Evolutionary conservation across 2,113 vertebrate species (phyloP).

Genomic region (Budorcas taxicolor): DNA sequence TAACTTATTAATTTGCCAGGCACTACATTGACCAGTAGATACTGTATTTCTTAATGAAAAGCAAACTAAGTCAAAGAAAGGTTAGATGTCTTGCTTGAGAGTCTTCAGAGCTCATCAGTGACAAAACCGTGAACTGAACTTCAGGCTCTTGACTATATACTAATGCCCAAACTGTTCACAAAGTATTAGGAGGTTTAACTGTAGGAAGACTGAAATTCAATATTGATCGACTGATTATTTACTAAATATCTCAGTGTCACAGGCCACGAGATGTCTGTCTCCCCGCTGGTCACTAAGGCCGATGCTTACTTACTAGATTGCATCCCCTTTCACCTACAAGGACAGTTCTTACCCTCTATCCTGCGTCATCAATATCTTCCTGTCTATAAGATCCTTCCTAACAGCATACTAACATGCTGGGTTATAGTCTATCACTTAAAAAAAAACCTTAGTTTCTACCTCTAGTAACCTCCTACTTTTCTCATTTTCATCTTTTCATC

Average conservation of each 20-base stretch:
- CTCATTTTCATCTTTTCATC: neutral
- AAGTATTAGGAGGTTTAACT: conserved; percentile 13
- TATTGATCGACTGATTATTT: conserved; percentile 52
- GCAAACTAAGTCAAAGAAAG: neutral
- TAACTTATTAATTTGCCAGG: neutral
- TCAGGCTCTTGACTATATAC: neutral
- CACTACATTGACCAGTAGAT: neutral
- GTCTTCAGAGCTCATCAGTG: neutral
- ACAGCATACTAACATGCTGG: neutral
- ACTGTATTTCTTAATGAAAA: neutral
- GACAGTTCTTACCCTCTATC: neutral
- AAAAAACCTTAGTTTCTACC: neutral
- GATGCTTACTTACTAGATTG: neutral
- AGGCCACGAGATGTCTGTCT: neutral
- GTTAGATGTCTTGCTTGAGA: neutral
- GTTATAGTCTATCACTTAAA: neutral
- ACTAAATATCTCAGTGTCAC: neutral
- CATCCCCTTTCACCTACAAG: neutral
- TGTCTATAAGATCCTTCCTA: neutral
- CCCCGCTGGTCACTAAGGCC: neutral
- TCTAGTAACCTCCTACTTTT: neutral
- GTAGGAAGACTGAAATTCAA: conserved; percentile 30
- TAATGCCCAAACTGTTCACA: neutral
- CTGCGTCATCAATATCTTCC: neutral
- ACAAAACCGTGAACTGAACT: neutral